Evolutionary conservation across 2,113 vertebrate genomes (phyloP).

Genomic region (Entomyzon cyanotis): DNA sequence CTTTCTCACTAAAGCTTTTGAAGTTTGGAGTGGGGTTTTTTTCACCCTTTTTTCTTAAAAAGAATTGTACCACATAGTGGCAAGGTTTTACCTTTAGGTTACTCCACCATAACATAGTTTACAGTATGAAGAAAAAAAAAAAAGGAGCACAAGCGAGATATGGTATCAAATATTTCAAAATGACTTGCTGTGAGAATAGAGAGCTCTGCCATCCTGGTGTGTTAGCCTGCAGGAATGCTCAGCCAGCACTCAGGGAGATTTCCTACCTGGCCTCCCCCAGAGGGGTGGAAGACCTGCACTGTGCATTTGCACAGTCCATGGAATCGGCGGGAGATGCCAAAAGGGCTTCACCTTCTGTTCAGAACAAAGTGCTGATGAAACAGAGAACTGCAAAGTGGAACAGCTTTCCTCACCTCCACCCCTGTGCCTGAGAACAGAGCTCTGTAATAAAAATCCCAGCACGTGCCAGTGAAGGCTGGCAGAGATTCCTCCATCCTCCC

Average conservation of each 20-base stretch:
- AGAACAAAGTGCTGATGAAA: background rate
- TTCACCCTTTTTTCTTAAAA: background rate
- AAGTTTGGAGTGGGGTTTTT: fast-evolving
- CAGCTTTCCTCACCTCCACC: background rate
- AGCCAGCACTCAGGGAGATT: background rate
- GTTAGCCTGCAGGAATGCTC: background rate
- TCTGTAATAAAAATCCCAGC: background rate
- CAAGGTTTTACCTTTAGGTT: background rate
- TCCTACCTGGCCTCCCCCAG: background rate
- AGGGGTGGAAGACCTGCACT: fast-evolving
- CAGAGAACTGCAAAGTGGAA: background rate
- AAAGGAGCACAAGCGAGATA: background rate
- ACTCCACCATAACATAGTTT: background rate
- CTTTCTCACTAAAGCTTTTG: background rate
- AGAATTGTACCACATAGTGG: too few species aligned
- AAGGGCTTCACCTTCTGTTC: background rate
- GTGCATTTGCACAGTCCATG: fast-evolving
- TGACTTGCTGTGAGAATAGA: background rate
- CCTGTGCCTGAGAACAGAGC: background rate
- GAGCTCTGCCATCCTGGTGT: background rate
- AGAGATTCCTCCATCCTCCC: background rate
- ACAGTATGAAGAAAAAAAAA: too few species aligned
- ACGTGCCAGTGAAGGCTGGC: background rate
- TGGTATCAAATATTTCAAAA: background rate
- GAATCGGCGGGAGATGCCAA: background rate